Conservation (phyloP, 1,140 invertebrate species). For the Panulirus ornatus region DNA sequence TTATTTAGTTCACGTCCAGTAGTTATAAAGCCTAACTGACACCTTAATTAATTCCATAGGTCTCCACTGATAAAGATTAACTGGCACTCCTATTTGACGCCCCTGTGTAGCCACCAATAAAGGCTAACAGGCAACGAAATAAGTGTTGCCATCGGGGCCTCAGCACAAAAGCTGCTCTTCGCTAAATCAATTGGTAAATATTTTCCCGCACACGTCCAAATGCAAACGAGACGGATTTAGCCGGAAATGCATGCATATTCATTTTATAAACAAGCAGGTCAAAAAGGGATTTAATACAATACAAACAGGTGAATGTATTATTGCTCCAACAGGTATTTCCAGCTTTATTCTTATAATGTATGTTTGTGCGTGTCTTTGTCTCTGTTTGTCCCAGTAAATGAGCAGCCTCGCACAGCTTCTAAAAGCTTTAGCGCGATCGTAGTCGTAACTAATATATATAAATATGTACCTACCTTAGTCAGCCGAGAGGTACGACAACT, state of each 20-base stretch:
- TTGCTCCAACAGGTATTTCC: background rate
- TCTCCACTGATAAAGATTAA: too few species aligned
- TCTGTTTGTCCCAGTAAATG: too few species aligned
- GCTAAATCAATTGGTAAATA: constrained; percentile 35
- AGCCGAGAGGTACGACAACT: too few species aligned
- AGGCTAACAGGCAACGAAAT: background rate
- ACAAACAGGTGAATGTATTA: constrained; percentile 50
- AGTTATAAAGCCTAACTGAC: too few species aligned
- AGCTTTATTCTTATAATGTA: background rate
- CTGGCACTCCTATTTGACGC: too few species aligned
- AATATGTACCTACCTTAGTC: too few species aligned
- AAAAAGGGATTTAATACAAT: constrained; percentile 50
- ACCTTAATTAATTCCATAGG: too few species aligned
- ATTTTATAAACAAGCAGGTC: constrained; percentile 48
- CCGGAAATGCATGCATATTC: constrained; percentile 37
- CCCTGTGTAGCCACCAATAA: too few species aligned
- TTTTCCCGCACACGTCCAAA: constrained; percentile 34
- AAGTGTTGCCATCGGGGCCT: background rate
- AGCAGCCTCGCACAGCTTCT: too few species aligned
- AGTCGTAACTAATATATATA: too few species aligned
- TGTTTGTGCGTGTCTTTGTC: background rate
- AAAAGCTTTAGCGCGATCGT: too few species aligned
- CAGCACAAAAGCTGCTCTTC: background rate
- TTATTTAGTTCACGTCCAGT: too few species aligned
- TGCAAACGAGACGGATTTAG: constrained; percentile 51